Conservation (phyloP, 2,113 vertebrate species). For the Anhinga anhinga region DNA sequence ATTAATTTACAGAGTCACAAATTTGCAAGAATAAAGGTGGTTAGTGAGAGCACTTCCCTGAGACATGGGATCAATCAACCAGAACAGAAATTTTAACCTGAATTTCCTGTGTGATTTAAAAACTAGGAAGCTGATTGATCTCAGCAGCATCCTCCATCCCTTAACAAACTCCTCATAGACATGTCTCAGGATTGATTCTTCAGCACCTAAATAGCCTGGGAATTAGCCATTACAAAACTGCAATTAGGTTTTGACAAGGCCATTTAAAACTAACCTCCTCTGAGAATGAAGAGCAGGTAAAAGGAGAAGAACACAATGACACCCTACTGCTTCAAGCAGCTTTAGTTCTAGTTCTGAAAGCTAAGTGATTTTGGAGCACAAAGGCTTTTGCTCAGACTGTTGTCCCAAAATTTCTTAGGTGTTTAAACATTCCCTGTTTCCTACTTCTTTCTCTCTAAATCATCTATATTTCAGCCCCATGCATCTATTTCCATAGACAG, state of each 20-base stretch:
- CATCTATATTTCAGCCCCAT: neutral
- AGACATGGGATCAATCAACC: slow-evolving; percentile 7
- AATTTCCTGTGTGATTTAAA: slow-evolving; percentile 49
- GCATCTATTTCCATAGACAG: neutral
- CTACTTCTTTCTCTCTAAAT: neutral
- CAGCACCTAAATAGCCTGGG: slow-evolving; percentile 34
- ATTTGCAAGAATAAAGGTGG: slow-evolving; percentile 8
- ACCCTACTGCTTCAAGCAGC: neutral
- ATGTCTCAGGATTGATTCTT: slow-evolving; percentile 45
- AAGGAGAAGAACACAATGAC: slow-evolving; percentile 12
- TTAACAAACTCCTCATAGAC: slow-evolving; percentile 22
- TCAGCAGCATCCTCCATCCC: slow-evolving; percentile 20
- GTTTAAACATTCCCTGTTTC: neutral
- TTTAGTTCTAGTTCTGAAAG: slow-evolving; percentile 4
- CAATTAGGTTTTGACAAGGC: slow-evolving; percentile 59
- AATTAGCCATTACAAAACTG: slow-evolving; percentile 51
- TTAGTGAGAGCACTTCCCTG: neutral
- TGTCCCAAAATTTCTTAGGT: neutral
- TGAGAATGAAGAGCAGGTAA: neutral
- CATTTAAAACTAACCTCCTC: slow-evolving; percentile 43
- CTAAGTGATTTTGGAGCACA: neutral
- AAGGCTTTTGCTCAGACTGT: neutral
- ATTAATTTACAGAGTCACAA: neutral
- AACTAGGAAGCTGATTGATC: slow-evolving; percentile 49
- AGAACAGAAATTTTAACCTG: slow-evolving; percentile 15